Base-by-base conservation (phyloP, 2,888 invertebrate genomes). In the Odontomyia ornata region DNA sequence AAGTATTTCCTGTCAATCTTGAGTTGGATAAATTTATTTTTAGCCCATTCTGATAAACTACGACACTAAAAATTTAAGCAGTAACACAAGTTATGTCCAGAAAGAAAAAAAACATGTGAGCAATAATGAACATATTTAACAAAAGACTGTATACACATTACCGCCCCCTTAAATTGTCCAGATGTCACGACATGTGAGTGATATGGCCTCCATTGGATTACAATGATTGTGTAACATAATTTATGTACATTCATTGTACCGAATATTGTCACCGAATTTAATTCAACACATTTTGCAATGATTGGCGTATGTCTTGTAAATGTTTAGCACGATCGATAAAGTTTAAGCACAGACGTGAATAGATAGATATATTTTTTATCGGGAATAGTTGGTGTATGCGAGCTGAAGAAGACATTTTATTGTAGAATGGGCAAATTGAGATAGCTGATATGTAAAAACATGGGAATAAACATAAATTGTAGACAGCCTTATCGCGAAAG, bases 101-200 rank as follows among this genome's bases (percentile, higher is more conserved):
- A 36, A 5, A 5, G 9, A 36, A 36, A 36, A 52, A n/a, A n/a
- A 52, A n/a, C 52, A 52, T 15, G 4, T 9, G 52, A 52, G 15
- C 52, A 18, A 52, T 52, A 52, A 52, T 52, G 4, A 13, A 52
- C 52, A 36, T 36, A 36, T 36, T 5, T 36, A 36, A 36, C 3
- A 36, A 36, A 36, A 36, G 36, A 36, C 36, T 36, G 3, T 9
- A 36, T 36, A 5, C n/a, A n/a, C 36, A 36, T 36, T 4, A 52
- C 36, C 52, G 52, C 52, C 52, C 36, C 52, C 52, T 52, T n/a
- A 52, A 52, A 52, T 52, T 9, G 7, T 52, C 52, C 52, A 52
- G 52, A 52, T 52, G 18, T 52, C 15, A n/a, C 18, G 18, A 52
- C 52, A 52, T 52, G 52, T 52, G 52, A 52, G 7, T 52, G 52